Percentiles rank a stretch among this genome's conserved stretches.
Conservation (phyloP, 2,113 vertebrate species). For the Nibea coibor region DNA sequence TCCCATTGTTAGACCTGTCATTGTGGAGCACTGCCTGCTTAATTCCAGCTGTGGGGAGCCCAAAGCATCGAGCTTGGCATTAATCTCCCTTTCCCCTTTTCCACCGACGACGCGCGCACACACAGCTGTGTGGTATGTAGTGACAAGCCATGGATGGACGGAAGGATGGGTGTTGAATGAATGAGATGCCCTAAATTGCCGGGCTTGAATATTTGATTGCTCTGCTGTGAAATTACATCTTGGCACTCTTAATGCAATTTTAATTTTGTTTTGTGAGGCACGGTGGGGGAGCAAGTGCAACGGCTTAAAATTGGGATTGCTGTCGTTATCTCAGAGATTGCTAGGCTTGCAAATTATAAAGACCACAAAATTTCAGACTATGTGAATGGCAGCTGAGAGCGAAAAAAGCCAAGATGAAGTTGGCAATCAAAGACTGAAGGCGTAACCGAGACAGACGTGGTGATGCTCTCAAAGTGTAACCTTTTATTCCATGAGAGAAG, state of each 20-base stretch:
- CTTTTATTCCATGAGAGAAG: constrained; percentile 86
- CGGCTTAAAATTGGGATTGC: constrained; percentile 73
- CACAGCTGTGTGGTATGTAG: constrained; percentile 81
- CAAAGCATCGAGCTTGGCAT: constrained; percentile 69
- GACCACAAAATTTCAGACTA: constrained; percentile 80
- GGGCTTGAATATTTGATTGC: constrained; percentile 87
- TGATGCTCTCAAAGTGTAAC: constrained; percentile 83
- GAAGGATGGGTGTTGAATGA: constrained; percentile 84
- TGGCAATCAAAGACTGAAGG: constrained; percentile 86
- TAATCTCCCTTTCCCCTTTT: constrained; percentile 47
- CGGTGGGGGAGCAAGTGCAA: constrained; percentile 73
- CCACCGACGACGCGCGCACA: constrained; percentile 20
- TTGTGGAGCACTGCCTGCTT: constrained; percentile 62
- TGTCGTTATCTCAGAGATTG: constrained; percentile 77
- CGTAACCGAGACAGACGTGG: constrained; percentile 85
- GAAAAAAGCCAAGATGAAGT: constrained; percentile 85
- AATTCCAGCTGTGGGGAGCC: constrained; percentile 76
- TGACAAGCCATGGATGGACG: constrained; percentile 80
- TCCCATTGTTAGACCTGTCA: constrained; percentile 72
- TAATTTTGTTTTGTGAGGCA: constrained; percentile 86
- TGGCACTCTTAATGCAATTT: constrained; percentile 84
- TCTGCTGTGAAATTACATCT: constrained; percentile 85
- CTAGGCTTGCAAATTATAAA: constrained; percentile 83
- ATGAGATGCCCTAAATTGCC: constrained; percentile 86
- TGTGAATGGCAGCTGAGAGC: constrained; percentile 81